Evolutionary conservation across 2,113 vertebrate species (phyloP).

Genomic region (Grammomys dolichurus): DNA sequence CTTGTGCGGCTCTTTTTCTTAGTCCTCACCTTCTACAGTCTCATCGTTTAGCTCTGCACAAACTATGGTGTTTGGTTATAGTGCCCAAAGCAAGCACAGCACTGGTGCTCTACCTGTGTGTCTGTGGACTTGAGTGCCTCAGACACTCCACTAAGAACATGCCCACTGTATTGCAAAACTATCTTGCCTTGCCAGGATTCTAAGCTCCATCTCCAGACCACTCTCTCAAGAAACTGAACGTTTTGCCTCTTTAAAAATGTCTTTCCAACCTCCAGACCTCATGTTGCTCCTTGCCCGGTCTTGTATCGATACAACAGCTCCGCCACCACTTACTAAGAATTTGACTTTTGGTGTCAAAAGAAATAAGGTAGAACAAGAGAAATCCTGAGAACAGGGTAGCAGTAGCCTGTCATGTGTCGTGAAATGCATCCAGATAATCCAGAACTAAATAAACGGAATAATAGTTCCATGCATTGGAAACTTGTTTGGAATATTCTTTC

Average conservation of each 20-base stretch:
- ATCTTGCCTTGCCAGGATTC: not conserved
- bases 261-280: not conserved
- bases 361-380: not conserved
- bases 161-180: no score
- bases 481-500: not conserved
- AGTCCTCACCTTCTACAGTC: not conserved
- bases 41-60: not conserved
- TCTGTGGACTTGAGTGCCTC: not conserved
- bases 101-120: fast-evolving
- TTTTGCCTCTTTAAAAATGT: slow-evolving; percentile 1
- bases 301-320: not conserved
- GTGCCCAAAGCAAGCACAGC: not conserved
- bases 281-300: no score
- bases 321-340: not conserved
- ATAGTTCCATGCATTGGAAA: not conserved
- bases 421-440: not conserved
- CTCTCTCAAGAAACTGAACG: not conserved
- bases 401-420: not conserved
- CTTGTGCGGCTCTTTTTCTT: not conserved
- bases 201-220: not conserved
- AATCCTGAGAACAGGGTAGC: not conserved
- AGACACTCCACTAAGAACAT: not conserved
- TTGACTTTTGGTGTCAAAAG: not conserved
- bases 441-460: not conserved
- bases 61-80: not conserved